Conservation (phyloP, 2,888 invertebrate genomes). For the Thereva nobilitata region DNA sequence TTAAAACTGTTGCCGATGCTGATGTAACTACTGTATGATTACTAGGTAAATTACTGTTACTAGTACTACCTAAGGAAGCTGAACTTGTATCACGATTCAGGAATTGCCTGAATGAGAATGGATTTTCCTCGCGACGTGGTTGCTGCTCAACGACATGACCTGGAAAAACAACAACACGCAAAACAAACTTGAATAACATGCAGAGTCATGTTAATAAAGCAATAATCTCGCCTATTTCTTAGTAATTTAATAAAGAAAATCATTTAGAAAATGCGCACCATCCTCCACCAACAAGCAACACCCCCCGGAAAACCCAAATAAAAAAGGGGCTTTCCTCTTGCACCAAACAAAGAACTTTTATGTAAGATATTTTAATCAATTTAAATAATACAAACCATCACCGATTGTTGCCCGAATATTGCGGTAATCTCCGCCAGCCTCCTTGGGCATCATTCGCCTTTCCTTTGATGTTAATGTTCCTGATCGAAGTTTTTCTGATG, state of each 20-base stretch:
- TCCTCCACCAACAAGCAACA: too few species aligned
- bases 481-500: conserved; percentile 5
- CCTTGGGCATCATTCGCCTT: background rate
- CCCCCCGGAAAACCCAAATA: background rate
- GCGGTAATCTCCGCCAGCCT: conserved; percentile 13
- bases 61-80: conserved; percentile 27
- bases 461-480: background rate
- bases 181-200: background rate
- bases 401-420: conserved; percentile 19
- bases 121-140: conserved; percentile 66
- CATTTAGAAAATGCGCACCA: too few species aligned
- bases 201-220: background rate
- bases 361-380: background rate
- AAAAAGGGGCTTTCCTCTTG: background rate
- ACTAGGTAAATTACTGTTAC: conserved; percentile 26
- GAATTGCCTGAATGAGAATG: conserved; percentile 86
- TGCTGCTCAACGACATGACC: conserved; percentile 35
- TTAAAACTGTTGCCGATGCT: conserved; percentile 38
- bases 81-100: conserved; percentile 64
- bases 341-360: background rate
- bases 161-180: conserved; percentile 1
- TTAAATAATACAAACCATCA: conserved; percentile 7
- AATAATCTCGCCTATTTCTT: background rate
- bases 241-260: too few species aligned
- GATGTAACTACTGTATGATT: conserved; percentile 31